Evolutionary conservation across 2,888 invertebrate genomes (phyloP).

Genomic region (Horisme vitalbata): DNA sequence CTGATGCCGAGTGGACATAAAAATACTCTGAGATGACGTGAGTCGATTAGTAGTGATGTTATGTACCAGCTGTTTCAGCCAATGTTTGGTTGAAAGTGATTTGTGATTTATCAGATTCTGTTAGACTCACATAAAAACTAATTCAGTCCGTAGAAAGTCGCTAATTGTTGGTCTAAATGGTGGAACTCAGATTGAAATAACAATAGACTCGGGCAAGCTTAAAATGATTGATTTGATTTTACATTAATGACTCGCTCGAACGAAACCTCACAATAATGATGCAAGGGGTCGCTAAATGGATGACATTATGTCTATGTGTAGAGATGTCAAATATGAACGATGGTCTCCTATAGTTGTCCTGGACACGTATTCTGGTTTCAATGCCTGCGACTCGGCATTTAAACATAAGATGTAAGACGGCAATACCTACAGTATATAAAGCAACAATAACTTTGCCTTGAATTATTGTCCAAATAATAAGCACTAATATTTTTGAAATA

Average conservation of each 20-base stretch:
- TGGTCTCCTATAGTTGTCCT: slow-evolving; percentile 62
- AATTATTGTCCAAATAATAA: slow-evolving; percentile 38
- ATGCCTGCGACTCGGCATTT: slow-evolving; percentile 47
- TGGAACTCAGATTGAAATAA: slow-evolving; percentile 46
- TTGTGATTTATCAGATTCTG: no score
- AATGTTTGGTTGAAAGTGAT: no score
- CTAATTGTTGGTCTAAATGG: slow-evolving; percentile 53
- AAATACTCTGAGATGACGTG: no score
- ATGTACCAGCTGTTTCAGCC: neutral
- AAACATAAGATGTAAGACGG: slow-evolving; percentile 42
- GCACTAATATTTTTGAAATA: slow-evolving; percentile 44
- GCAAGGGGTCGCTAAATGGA: slow-evolving; percentile 67
- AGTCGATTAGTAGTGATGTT: no score
- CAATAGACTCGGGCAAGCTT: slow-evolving; percentile 41
- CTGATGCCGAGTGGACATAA: no score
- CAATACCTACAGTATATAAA: slow-evolving; percentile 27
- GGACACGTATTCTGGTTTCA: slow-evolving; percentile 56
- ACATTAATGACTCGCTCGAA: slow-evolving; percentile 62
- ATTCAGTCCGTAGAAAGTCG: slow-evolving; percentile 70
- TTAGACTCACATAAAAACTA: no score
- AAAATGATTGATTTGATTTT: slow-evolving; percentile 64
- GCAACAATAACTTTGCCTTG: slow-evolving; percentile 37
- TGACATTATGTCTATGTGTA: slow-evolving; percentile 61
- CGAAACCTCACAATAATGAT: slow-evolving; percentile 59
- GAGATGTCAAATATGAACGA: slow-evolving; percentile 71